A percentile compares a stretch with the other conserved stretches of the same genome.
phyloP scores from a whole-genome alignment of 2,797 vertebrate genomes.

The Poecilia gillii region DNA sequence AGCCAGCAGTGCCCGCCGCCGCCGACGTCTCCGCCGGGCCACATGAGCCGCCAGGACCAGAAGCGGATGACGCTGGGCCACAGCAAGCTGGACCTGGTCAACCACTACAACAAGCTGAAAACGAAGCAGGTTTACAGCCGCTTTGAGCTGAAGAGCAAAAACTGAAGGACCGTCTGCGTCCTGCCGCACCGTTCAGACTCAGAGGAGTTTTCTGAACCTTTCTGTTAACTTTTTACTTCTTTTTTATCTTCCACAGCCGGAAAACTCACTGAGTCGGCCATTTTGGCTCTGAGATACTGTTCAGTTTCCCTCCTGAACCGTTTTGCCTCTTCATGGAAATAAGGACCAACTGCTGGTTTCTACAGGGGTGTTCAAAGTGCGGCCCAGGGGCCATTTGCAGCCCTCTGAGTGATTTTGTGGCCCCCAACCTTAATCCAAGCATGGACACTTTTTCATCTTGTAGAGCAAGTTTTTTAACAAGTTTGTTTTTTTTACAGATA shows the following conservation, averaged over 20 bases:
- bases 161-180: constrained; percentile 30
- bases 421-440: too few species aligned
- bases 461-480: too few species aligned
- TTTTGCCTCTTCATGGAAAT: not conserved
- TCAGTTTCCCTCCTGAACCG: not conserved
- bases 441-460: too few species aligned
- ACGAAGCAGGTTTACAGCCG: constrained; percentile 89
- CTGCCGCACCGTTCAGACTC: not conserved
- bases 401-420: not conserved
- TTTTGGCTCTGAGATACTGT: not conserved
- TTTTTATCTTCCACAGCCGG: not conserved
- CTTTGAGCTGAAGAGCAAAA: constrained; percentile 86
- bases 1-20: constrained; percentile 76
- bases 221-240: not conserved
- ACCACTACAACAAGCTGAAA: constrained; percentile 93
- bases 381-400: too few species aligned
- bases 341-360: not conserved
- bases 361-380: too few species aligned
- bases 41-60: constrained; percentile 77
- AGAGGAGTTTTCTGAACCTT: not conserved
- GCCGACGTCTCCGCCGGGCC: constrained; percentile 38
- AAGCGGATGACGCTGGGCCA: constrained; percentile 96
- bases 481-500: too few species aligned
- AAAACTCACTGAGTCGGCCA: not conserved
- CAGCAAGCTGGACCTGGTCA: constrained; percentile 96